A percentile compares a stretch with the other conserved stretches of the same genome.
phyloP scores from a whole-genome alignment of 2,888 invertebrate genomes.

The Uloborus plumipes region DNA sequence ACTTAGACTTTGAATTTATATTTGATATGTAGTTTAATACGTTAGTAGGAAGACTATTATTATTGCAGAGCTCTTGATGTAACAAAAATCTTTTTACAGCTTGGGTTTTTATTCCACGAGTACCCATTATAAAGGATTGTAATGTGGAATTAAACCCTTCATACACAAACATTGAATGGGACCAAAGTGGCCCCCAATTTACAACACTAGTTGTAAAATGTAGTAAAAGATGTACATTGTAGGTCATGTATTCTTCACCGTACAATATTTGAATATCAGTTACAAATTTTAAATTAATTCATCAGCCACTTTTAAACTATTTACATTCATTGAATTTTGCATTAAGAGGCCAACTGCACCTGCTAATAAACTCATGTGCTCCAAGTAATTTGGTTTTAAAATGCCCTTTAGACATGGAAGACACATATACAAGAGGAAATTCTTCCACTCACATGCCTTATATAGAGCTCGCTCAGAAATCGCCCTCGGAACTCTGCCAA shows the following conservation, averaged over 20 bases:
- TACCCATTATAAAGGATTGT: constrained; percentile 3
- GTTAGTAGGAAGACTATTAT: not conserved
- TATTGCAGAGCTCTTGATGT: not conserved
- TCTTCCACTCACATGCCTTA: not conserved
- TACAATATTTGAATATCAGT: not conserved
- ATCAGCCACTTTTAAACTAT: not conserved
- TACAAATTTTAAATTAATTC: not conserved
- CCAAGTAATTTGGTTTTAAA: constrained; percentile 1
- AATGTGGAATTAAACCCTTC: constrained; percentile 7
- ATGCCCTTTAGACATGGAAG: constrained; percentile 1
- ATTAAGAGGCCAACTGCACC: constrained; percentile 1
- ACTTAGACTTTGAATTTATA: not conserved
- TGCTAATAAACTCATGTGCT: constrained; percentile 1
- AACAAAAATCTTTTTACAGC: constrained; percentile 5
- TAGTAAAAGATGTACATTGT: not conserved
- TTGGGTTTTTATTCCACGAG: no score
- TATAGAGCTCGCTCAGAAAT: not conserved
- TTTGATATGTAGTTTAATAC: not conserved
- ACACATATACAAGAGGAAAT: not conserved
- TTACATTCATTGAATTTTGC: not conserved
- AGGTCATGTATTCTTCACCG: constrained; percentile 5
- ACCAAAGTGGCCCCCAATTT: constrained; percentile 1
- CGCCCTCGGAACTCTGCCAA: not conserved
- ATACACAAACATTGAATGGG: constrained; percentile 13
- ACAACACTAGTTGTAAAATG: constrained; percentile 6